These are phyloP conservation scores for Corythaeola cristata DNA, from an alignment of 2,113 vertebrate species.

Conservation along the genomic window DNA sequence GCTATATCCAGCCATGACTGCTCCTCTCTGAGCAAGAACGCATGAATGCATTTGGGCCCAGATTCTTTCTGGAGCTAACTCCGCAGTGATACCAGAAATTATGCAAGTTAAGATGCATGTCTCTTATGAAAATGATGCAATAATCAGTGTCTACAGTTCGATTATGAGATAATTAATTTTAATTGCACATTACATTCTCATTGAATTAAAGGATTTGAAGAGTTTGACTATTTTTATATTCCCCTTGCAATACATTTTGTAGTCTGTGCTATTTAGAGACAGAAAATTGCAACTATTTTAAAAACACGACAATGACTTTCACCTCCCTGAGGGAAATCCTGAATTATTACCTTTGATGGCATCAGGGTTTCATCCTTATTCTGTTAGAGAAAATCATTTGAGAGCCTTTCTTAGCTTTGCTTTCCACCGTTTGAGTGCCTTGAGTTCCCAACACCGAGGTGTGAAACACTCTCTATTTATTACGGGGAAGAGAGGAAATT, in stretches of 20 bases:
- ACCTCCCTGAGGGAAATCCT: conserved; percentile 59
- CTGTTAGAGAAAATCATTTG: neutral
- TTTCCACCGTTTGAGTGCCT: neutral
- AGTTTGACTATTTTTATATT: conserved; percentile 75
- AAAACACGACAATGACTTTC: conserved; percentile 69
- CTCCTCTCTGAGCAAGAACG: neutral
- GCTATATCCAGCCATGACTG: neutral
- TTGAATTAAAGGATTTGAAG: conserved; percentile 79
- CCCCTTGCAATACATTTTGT: conserved; percentile 70
- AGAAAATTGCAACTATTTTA: conserved; percentile 72
- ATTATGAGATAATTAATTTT: conserved; percentile 82
- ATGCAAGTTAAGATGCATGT: conserved; percentile 67
- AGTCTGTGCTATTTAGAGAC: conserved; percentile 73
- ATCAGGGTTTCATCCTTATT: conserved; percentile 22
- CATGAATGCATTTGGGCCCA: neutral
- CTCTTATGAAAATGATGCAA: conserved; percentile 77
- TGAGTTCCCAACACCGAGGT: neutral
- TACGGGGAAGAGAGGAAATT: neutral
- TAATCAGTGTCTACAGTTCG: conserved; percentile 77
- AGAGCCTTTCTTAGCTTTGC: neutral
- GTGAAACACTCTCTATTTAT: neutral
- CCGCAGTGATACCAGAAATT: conserved; percentile 46
- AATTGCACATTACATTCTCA: conserved; percentile 81
- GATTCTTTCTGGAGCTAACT: conserved; percentile 39
- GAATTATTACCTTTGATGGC: conserved; percentile 39